These are phyloP conservation scores for Troides helena DNA, from an alignment of 2,888 invertebrate genomes.

Conservation along the genomic window DNA sequence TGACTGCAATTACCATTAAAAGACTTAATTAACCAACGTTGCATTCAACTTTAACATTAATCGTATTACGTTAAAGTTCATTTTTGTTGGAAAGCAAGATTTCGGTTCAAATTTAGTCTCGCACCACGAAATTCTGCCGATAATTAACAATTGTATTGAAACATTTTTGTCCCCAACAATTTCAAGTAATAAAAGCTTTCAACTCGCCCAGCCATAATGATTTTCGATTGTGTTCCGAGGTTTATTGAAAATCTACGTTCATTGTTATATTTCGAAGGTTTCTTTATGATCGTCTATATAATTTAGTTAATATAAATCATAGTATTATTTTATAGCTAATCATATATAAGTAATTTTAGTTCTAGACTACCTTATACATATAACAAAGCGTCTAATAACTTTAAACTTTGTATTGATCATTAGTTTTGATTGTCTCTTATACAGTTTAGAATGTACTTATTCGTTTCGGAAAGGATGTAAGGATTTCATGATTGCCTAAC, in stretches of 20 bases:
- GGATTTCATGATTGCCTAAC: conserved; percentile 6
- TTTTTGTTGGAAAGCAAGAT: conserved; percentile 25
- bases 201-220: conserved; percentile 16
- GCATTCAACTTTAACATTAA: conserved; percentile 21
- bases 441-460: neutral
- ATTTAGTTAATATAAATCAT: neutral
- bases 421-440: too few relatives aligned
- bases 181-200: conserved; percentile 30
- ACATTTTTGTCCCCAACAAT: conserved; percentile 27
- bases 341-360: neutral
- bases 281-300: neutral
- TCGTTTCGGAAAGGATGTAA: neutral
- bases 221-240: conserved; percentile 24
- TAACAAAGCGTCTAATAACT: too few relatives aligned
- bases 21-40: conserved; percentile 9
- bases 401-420: too few relatives aligned
- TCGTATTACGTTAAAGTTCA: conserved; percentile 8
- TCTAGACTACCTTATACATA: too few relatives aligned
- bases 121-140: conserved; percentile 41
- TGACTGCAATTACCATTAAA: conserved; percentile 35
- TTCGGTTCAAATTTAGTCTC: conserved; percentile 37
- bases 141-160: conserved; percentile 45
- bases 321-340: neutral
- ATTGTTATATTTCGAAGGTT: conserved; percentile 5
- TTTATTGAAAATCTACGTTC: conserved; percentile 9